A percentile compares a stretch with the other conserved stretches of the same genome.
Evolutionary conservation across 1,140 invertebrate genomes (phyloP).

Genomic region (Dendroctonus ponderosae): DNA sequence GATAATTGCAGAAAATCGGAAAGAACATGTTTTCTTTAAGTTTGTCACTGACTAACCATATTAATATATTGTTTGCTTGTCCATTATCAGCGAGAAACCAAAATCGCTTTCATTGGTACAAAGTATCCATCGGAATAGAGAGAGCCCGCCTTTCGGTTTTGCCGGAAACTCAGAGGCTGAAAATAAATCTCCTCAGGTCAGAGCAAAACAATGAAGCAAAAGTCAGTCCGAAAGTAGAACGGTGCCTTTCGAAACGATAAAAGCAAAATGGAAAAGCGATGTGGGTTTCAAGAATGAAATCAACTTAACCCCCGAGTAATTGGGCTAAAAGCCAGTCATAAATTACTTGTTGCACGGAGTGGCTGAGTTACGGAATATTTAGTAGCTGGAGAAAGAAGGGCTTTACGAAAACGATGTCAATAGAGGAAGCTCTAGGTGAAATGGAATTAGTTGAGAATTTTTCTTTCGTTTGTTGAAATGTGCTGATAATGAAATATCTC

Average conservation of each 20-base stretch:
- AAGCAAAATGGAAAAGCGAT: slow-evolving; percentile 28
- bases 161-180: slow-evolving; percentile 10
- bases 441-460: too few species aligned
- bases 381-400: not conserved
- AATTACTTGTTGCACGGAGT: slow-evolving; percentile 29
- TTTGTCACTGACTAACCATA: too few species aligned
- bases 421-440: too few species aligned
- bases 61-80: too few species aligned
- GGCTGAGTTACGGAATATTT: slow-evolving; percentile 14
- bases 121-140: not conserved
- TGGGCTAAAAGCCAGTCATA: slow-evolving; percentile 28
- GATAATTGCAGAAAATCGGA: too few species aligned
- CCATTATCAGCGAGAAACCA: too few species aligned
- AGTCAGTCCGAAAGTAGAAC: slow-evolving; percentile 16
- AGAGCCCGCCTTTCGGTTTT: not conserved
- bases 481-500: too few species aligned
- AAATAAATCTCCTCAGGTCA: slow-evolving; percentile 25
- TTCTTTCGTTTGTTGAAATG: too few species aligned
- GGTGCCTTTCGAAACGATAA: slow-evolving; percentile 20
- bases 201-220: slow-evolving; percentile 22
- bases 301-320: slow-evolving; percentile 29
- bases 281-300: slow-evolving; percentile 28
- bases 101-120: too few species aligned
- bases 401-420: too few species aligned
- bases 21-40: too few species aligned